Evolutionary conservation across 1,140 invertebrate species (phyloP).

Genomic region (Bacillus rossius): DNA sequence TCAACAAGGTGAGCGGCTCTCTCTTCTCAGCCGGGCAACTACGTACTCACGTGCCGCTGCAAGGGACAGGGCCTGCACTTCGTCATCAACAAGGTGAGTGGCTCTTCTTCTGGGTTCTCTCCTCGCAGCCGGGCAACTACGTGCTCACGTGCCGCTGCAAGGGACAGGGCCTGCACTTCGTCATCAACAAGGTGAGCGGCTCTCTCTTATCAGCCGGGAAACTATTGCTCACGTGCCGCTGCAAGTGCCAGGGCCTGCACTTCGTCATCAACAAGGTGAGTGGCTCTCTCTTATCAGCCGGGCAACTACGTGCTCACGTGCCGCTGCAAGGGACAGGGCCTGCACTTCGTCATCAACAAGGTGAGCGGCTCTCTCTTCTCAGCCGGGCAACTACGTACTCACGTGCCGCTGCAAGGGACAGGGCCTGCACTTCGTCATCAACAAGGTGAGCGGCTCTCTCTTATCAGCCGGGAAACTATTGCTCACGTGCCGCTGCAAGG

Average conservation of each 20-base stretch:
- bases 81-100: slow-evolving; percentile 84
- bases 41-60: slow-evolving; percentile 82
- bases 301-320: slow-evolving; percentile 92
- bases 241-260: slow-evolving; percentile 73
- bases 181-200: slow-evolving; percentile 89
- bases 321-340: slow-evolving; percentile 63
- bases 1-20: slow-evolving; percentile 91
- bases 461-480: slow-evolving; percentile 92
- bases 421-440: slow-evolving; percentile 89
- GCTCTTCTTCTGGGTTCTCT: too few relatives aligned
- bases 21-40: slow-evolving; percentile 88
- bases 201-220: slow-evolving; percentile 88
- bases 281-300: too few relatives aligned
- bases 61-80: slow-evolving; percentile 80
- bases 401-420: slow-evolving; percentile 75
- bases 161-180: slow-evolving; percentile 79
- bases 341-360: slow-evolving; percentile 93
- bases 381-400: slow-evolving; percentile 90
- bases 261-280: slow-evolving; percentile 89
- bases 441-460: slow-evolving; percentile 86
- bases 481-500: slow-evolving; percentile 75
- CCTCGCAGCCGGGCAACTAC: slow-evolving; percentile 89
- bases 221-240: slow-evolving; percentile 85
- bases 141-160: slow-evolving; percentile 84
- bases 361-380: slow-evolving; percentile 88